These are phyloP conservation scores for Hybognathus amarus DNA, from an alignment of 2,797 vertebrate genomes.

Conservation along the genomic window DNA sequence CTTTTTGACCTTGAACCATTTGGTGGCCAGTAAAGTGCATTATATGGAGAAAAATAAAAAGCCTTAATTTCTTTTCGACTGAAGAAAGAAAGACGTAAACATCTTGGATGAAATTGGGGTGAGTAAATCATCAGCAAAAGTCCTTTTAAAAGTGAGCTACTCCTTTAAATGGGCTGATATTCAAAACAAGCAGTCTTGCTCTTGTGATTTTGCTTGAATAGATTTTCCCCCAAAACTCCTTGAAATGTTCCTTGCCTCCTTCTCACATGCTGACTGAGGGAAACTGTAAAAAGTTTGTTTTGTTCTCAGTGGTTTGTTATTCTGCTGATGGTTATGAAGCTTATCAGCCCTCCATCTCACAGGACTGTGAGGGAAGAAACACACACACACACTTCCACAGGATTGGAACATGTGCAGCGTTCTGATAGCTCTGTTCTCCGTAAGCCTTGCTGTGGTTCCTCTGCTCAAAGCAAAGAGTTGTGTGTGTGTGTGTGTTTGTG, in stretches of 20 bases:
- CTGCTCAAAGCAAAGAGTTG: conserved; percentile 15
- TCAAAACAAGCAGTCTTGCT: neutral
- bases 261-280: conserved; percentile 5
- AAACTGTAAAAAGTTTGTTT: conserved; percentile 4
- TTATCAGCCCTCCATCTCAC: conserved; percentile 40
- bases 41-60: too few species aligned
- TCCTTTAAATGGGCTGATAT: neutral
- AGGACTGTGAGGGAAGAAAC: conserved; percentile 14
- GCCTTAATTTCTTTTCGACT: too few species aligned
- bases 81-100: too few species aligned
- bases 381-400: conserved; percentile 11
- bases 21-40: too few species aligned
- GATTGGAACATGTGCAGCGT: conserved; percentile 41
- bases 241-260: neutral
- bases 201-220: neutral
- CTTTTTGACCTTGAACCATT: too few species aligned
- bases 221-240: neutral
- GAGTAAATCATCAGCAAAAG: too few species aligned
- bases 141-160: too few species aligned
- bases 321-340: conserved; percentile 33
- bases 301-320: conserved; percentile 33
- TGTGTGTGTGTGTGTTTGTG: neutral
- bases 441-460: conserved; percentile 19
- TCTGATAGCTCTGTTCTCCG: conserved; percentile 40
- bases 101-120: too few species aligned